phyloP scores from a whole-genome alignment of 2,888 invertebrate genomes.

The Caenorhabditis sp. region DNA sequence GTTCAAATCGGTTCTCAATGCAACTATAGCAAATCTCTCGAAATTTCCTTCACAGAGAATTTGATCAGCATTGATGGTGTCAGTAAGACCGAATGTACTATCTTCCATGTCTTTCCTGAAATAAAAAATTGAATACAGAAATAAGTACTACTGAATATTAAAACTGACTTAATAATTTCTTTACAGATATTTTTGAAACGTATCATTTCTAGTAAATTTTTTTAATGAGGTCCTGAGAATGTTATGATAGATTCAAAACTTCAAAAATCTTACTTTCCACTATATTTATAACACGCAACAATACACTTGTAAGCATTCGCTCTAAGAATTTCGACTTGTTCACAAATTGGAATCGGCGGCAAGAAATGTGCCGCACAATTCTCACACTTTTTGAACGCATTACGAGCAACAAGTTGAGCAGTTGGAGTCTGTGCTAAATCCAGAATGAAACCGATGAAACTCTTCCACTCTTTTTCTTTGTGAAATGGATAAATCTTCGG shows the following conservation, averaged over 20 bases:
- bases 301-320: constrained; percentile 30
- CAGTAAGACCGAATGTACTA: not conserved
- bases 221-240: too few species aligned
- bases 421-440: constrained; percentile 33
- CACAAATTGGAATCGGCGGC: constrained; percentile 41
- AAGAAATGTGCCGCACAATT: constrained; percentile 51
- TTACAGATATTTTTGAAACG: too few species aligned
- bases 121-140: too few species aligned
- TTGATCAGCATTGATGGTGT: not conserved
- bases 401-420: constrained; percentile 10
- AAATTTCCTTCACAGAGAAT: not conserved
- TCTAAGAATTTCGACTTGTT: constrained; percentile 36
- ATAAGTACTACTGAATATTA: too few species aligned
- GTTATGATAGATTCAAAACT: too few species aligned
- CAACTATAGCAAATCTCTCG: not conserved
- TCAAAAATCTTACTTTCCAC: not conserved
- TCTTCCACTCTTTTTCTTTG: constrained; percentile 10
- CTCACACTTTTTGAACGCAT: constrained; percentile 42
- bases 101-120: too few species aligned
- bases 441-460: constrained; percentile 18
- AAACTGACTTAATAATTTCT: too few species aligned
- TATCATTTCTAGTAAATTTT: too few species aligned
- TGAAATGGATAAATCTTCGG: constrained; percentile 27
- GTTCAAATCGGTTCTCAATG: not conserved
- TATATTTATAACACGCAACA: constrained; percentile 10